Evolutionary conservation across 2,113 vertebrate species (phyloP), one percentile per base, ranked within the genome.

Genomic region (Agapornis roseicollis): DNA sequence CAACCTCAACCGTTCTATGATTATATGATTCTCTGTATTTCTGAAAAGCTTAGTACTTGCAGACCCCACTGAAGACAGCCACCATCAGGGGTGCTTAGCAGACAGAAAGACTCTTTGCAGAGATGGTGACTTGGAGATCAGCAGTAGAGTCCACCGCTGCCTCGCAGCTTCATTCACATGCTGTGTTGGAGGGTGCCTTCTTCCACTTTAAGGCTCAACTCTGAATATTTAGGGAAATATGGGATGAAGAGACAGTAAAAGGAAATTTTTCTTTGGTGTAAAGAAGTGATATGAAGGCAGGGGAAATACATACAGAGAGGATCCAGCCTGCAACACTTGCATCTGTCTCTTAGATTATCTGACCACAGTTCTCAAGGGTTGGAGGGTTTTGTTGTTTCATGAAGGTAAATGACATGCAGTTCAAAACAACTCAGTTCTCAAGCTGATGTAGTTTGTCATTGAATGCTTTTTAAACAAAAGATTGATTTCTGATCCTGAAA

Each of bases 71-170:
- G 35, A 85, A 76, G 18, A 50, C 81, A 82, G 33, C 14, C 20
- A 56, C 20, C 52, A 60, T 24, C 22, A 12, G 27, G 28, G 11
- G 4, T 58, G 64, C 52, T n/a, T 58, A 55, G 58, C 39, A 88
- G 85, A 80, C 29, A 39, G 24, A 63, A 46, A 31, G n/a, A 29
- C 18, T 13, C 24, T 55, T 82, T 64, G 20, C 0, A 0, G 12
- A 46, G 42, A 20, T 33, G 41, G 49, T 60, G 52, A 64, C 44
- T 18, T 16, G 50, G 39, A 65, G n/a, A 60, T 52, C 53, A 68
- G 53, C 25, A 29, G 28, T 9, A 0, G 0, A 52, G 10, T 55
- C 35, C 2, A 3, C 37, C 49, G 37, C 50, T 85, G 56, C 42
- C 44, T 60, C 47, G 39, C 24, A n/a, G 41, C 44, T 80, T 27